These are phyloP conservation scores for Aricia artaxerxes DNA, from an alignment of 2,888 invertebrate species.

Conservation along the genomic window DNA sequence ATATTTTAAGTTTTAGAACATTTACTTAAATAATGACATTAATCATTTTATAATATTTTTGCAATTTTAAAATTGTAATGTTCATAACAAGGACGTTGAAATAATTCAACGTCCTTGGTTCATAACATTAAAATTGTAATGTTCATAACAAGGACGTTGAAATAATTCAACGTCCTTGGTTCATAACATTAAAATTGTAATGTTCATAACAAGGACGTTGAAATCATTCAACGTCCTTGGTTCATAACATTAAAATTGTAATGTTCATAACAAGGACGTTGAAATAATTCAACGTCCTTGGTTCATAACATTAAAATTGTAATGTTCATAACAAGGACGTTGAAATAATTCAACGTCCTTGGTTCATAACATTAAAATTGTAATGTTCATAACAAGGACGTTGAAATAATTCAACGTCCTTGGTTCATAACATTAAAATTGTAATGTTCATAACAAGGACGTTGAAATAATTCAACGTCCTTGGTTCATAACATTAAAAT, in stretches of 20 bases:
- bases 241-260: too few species aligned
- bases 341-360: too few species aligned
- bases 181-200: background rate
- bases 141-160: too few species aligned
- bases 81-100: background rate
- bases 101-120: too few species aligned
- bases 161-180: background rate
- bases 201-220: too few species aligned
- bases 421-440: background rate
- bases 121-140: too few species aligned
- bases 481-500: too few species aligned
- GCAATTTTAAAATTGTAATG: background rate
- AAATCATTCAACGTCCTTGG: too few species aligned
- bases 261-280: background rate
- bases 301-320: background rate
- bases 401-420: too few species aligned
- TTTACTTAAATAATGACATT: background rate
- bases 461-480: too few species aligned
- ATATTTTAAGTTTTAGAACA: slow-evolving; percentile 1
- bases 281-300: too few species aligned
- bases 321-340: background rate
- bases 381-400: background rate
- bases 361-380: too few species aligned
- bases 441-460: background rate
- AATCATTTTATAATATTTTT: background rate